These are phyloP conservation scores for Empidonax alnorum DNA, from an alignment of 2,113 vertebrate genomes.

Conservation along the genomic window DNA sequence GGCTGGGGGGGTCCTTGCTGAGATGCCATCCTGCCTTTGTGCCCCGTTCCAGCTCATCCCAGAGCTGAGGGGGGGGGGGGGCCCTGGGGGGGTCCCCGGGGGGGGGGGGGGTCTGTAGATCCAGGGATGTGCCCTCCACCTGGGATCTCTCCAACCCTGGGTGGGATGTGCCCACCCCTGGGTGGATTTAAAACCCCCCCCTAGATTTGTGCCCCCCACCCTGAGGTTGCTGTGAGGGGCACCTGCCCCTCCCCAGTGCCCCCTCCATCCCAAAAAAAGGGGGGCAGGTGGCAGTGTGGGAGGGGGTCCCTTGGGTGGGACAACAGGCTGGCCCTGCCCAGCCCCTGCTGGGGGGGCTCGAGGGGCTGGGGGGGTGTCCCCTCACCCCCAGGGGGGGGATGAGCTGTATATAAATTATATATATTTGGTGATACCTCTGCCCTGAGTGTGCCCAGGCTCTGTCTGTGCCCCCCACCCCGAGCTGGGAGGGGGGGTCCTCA, in stretches of 20 bases:
- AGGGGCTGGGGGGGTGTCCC: neutral
- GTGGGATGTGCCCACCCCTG: neutral
- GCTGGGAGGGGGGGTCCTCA: neutral
- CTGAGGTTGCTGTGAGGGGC: neutral
- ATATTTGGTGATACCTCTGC: neutral
- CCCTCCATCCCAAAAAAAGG: neutral
- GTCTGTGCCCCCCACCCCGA: neutral
- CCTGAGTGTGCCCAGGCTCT: rapidly evolving
- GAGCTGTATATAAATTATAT: slow-evolving; percentile 19
- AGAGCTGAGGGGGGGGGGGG: neutral
- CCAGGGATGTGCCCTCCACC: too few relatives aligned
- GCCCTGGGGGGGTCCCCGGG: neutral
- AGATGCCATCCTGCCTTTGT: neutral
- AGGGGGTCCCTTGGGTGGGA: neutral
- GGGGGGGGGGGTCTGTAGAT: neutral
- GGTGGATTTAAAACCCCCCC: too few relatives aligned
- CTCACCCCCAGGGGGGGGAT: neutral
- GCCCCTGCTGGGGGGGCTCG: neutral
- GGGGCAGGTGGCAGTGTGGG: neutral
- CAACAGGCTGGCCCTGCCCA: neutral
- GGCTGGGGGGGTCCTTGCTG: neutral
- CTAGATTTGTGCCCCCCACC: neutral
- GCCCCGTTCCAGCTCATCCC: neutral
- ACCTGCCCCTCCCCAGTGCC: neutral
- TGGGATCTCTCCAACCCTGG: neutral